A percentile compares a stretch with the other conserved stretches of the same genome.
phyloP scores from a whole-genome alignment of 2,888 invertebrate species.

The Scaptomyza cyrtandrae region DNA sequence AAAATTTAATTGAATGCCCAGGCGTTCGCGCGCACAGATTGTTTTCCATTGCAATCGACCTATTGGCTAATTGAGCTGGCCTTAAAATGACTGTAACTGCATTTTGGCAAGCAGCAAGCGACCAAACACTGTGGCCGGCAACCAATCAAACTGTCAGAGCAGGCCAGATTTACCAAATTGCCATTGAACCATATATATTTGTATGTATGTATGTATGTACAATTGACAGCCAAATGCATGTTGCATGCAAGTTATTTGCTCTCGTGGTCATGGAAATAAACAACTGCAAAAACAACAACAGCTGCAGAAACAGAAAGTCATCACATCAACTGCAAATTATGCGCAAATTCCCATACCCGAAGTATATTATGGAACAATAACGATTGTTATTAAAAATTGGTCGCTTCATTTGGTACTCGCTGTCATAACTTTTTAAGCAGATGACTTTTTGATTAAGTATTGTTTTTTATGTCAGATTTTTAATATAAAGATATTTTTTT shows the following conservation, averaged over 20 bases:
- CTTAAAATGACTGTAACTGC: slow-evolving; percentile 35
- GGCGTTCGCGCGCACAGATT: neutral
- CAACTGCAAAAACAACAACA: neutral
- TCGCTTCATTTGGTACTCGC: neutral
- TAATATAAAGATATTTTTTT: no score
- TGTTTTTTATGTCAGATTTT: no score
- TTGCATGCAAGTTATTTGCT: slow-evolving; percentile 8
- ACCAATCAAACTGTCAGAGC: slow-evolving; percentile 20
- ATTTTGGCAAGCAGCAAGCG: slow-evolving; percentile 12
- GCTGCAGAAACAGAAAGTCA: slow-evolving; percentile 3
- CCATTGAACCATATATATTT: slow-evolving; percentile 2
- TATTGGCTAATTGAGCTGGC: slow-evolving; percentile 38
- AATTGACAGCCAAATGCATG: slow-evolving; percentile 12
- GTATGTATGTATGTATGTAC: neutral
- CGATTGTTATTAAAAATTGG: neutral
- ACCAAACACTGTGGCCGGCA: neutral
- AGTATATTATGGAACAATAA: neutral
- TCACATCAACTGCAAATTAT: slow-evolving; percentile 31
- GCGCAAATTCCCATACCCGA: neutral
- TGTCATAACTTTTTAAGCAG: neutral
- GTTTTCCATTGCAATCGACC: slow-evolving; percentile 24
- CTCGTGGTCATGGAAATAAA: neutral
- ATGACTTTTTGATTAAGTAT: neutral
- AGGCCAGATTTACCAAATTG: slow-evolving; percentile 9
- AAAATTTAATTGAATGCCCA: slow-evolving; percentile 66